phyloP scores from a whole-genome alignment of 2,797 vertebrate genomes.

The Falco berigora region DNA sequence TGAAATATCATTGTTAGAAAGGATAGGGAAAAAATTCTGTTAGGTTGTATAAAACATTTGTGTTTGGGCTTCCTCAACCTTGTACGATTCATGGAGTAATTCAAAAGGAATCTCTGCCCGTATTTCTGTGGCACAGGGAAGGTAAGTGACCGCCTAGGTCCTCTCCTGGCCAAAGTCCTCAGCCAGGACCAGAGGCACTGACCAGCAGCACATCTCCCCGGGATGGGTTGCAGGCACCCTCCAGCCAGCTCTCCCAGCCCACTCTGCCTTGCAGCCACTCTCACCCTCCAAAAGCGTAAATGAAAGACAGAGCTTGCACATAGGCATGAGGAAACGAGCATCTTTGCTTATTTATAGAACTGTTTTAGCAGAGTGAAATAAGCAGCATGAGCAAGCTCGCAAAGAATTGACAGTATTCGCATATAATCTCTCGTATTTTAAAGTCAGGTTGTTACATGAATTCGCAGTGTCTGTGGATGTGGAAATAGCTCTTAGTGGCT shows the following conservation, averaged over 20 bases:
- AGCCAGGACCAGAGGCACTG: too few species aligned
- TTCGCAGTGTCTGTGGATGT: not conserved
- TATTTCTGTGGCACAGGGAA: not conserved
- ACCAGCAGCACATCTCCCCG: not conserved
- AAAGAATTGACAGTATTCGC: not conserved
- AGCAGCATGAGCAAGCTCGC: not conserved
- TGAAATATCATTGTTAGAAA: not conserved
- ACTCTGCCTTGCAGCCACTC: not conserved
- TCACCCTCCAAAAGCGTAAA: not conserved
- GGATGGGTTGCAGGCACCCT: not conserved
- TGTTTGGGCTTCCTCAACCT: not conserved
- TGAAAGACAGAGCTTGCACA: not conserved
- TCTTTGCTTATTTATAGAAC: not conserved
- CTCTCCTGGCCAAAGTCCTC: not conserved
- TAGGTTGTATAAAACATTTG: not conserved
- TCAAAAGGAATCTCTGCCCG: not conserved
- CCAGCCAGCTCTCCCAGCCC: not conserved
- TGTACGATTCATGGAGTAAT: not conserved
- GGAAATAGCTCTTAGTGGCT: not conserved
- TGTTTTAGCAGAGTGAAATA: not conserved
- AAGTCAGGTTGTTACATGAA: not conserved
- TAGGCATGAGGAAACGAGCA: not conserved
- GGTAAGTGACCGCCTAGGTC: not conserved
- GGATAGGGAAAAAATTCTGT: not conserved
- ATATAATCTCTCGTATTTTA: not conserved